A percentile compares a stretch with the other conserved stretches of the same genome.
These are phyloP conservation scores for Mohoua ochrocephala DNA, from an alignment of 2,113 vertebrate genomes.

Conservation along the genomic window DNA sequence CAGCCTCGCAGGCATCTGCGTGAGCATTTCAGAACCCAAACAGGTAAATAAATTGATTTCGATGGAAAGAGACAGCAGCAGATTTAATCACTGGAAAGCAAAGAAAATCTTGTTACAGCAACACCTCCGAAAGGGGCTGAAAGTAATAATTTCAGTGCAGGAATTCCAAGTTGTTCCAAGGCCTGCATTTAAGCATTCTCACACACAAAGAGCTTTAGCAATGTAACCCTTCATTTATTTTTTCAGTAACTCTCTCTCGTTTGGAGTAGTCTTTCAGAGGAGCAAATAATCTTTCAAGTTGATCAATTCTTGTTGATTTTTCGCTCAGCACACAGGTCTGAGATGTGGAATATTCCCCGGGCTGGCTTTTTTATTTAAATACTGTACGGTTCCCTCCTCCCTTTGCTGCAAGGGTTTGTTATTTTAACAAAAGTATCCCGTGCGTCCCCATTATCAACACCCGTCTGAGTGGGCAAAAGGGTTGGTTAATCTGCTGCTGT, in stretches of 20 bases:
- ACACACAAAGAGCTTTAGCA: background rate
- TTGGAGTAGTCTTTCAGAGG: background rate
- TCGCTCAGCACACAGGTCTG: background rate
- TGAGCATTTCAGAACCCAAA: background rate
- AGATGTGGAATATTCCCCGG: background rate
- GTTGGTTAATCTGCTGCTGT: conserved; percentile 13
- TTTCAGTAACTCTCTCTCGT: background rate
- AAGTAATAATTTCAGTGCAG: background rate
- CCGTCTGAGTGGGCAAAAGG: background rate
- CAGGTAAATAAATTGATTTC: background rate
- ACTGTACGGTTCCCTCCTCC: background rate
- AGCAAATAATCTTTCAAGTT: background rate
- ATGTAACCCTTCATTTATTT: background rate
- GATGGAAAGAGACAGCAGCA: background rate
- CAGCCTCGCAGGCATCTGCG: rapidly evolving
- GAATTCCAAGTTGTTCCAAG: background rate
- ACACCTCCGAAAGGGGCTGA: background rate
- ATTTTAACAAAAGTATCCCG: background rate
- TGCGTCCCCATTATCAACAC: background rate
- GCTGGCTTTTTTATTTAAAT: background rate
- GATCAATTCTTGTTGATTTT: background rate
- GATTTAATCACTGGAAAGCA: background rate
- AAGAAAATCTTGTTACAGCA: background rate
- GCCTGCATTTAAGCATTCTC: background rate
- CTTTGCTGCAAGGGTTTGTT: background rate